Evolutionary conservation across 2,797 vertebrate species (phyloP), one percentile per base, ranked within the genome.

Genomic region (Hippoglossus hippoglossus): DNA sequence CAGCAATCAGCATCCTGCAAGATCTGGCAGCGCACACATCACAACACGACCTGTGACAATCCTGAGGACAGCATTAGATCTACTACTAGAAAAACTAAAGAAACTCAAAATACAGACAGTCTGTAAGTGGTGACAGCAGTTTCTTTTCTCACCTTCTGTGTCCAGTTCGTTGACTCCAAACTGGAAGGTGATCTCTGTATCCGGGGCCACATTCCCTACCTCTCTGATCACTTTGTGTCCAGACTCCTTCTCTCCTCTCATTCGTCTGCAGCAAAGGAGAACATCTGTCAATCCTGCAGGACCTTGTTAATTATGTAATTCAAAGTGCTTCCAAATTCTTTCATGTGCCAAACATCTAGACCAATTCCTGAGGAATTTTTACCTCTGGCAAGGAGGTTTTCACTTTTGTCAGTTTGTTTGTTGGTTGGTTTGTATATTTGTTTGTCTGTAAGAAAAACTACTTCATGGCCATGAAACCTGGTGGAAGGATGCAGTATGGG

Each of bases 121-220:
- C 16, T 19, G 18, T 54, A 22, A 44, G 3, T 55, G 28, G 19
- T 18, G 24, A 18, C 13, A 7, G 5, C 8, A 15, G 2, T 39
- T 41, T 49, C 46, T 22, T 11, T 15, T 11, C 82, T 85, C 72
- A 91, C 89, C 84, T 24, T 71, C 79, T 67, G 59, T 7, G 21
- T 73, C 63, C 0, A 65, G 36, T 21, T 91, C 75, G 51, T 22
- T 75, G 12, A 83, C 87, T 85, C 75, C 90, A 69, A 93, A 94
- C 82, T 92, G 93, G 64, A 95, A 85, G 46, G 94, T 94, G 75
- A 95, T 92, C 79, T 94, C 93, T 54, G 75, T 90, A 16, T 89
- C 77, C 19, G 63, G 79, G 58, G 75, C 76, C 73, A 94, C 85
- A 5, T 94, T 95, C 24, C 94, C 93, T 54, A 94, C 85, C 44